Conservation (phyloP, 2,113 vertebrate genomes). For the Oryctolagus cuniculus region mOryCun1.1 NC_091434.1:170563001-170563500, state of each 20-base stretch:
- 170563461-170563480: background rate
- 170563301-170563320: background rate
- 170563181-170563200: too few relatives aligned
- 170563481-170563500: constrained; percentile 64
- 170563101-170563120: background rate
- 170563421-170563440: background rate
- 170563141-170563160: background rate
- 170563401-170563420: background rate
- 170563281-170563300: background rate
- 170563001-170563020: too few relatives aligned
- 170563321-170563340: background rate
- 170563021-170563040: too few relatives aligned
- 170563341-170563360: background rate
- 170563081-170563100: background rate
- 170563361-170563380: background rate
- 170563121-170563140: constrained; percentile 1
- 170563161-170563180: too few relatives aligned
- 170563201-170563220: background rate
- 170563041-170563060: too few relatives aligned
- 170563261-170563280: background rate
- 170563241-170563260: background rate
- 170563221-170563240: background rate
- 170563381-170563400: background rate
- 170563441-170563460: background rate
- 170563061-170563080: background rate